Conservation (phyloP, 2,797 vertebrate species). For the Delichon dasypus region DNA sequence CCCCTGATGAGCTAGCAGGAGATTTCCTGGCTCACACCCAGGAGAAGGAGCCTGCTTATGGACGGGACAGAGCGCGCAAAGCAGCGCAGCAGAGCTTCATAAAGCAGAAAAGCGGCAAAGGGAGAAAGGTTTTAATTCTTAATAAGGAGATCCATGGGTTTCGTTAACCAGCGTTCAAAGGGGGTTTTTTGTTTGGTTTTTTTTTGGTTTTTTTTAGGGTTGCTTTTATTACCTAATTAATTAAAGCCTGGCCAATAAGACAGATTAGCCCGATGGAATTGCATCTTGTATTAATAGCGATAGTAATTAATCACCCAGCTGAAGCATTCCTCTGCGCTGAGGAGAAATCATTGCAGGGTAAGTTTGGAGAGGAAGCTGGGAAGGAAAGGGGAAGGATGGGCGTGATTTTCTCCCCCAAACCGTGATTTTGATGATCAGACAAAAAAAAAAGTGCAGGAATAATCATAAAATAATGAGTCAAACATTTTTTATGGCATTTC, state of each 20-base stretch:
- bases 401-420: background rate
- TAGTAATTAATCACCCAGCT: constrained; percentile 71
- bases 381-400: background rate
- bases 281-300: constrained; percentile 63
- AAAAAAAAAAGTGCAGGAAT: background rate
- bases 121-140: constrained; percentile 63
- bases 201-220: constrained; percentile 18
- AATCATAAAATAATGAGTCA: background rate
- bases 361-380: background rate
- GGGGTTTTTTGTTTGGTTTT: background rate
- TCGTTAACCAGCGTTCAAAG: constrained; percentile 59
- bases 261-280: constrained; percentile 60
- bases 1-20: constrained; percentile 37
- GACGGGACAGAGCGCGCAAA: constrained; percentile 44
- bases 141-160: constrained; percentile 69
- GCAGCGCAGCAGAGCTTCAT: constrained; percentile 57
- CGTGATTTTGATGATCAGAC: fast-evolving
- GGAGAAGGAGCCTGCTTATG: constrained; percentile 58
- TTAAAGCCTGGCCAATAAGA: constrained; percentile 67
- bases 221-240: constrained; percentile 71
- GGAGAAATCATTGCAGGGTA: background rate
- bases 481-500: background rate
- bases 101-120: constrained; percentile 53
- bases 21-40: constrained; percentile 41
- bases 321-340: background rate